Conservation (phyloP, 2,888 invertebrate species). For the Hypomecis atomaria region DNA sequence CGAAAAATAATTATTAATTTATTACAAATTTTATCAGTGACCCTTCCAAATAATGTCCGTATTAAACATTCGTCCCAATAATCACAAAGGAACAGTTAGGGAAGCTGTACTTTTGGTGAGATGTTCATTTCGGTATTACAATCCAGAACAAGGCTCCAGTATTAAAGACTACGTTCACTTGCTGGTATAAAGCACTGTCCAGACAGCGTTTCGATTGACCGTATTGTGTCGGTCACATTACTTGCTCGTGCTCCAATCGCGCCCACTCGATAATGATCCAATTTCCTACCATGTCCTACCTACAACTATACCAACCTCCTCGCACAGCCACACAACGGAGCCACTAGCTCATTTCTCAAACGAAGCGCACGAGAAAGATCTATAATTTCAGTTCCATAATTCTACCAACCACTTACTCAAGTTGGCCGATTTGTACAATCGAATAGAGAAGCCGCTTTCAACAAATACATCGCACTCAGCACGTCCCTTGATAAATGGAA, state of each 20-base stretch:
- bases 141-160: no score
- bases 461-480: slow-evolving; percentile 25
- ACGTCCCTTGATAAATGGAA: background rate
- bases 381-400: background rate
- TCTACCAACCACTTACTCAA: background rate
- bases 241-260: slow-evolving; percentile 10
- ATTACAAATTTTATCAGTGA: no score
- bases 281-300: slow-evolving; percentile 24
- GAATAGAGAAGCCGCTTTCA: slow-evolving; percentile 25
- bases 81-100: no score
- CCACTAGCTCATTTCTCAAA: background rate
- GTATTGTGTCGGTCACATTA: slow-evolving; percentile 15
- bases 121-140: no score
- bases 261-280: slow-evolving; percentile 34
- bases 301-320: background rate
- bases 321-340: background rate
- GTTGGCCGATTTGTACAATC: slow-evolving; percentile 18
- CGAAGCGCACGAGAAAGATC: background rate
- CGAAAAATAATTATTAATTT: no score
- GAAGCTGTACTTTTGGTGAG: no score
- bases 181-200: background rate
- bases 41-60: no score
- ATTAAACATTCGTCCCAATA: no score
- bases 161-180: no score
- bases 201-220: slow-evolving; percentile 3